Percentiles rank a stretch among this genome's conserved stretches.
These are phyloP conservation scores for Tupaia chinensis DNA, from an alignment of 2,113 vertebrate genomes.

Conservation along the genomic window DNA sequence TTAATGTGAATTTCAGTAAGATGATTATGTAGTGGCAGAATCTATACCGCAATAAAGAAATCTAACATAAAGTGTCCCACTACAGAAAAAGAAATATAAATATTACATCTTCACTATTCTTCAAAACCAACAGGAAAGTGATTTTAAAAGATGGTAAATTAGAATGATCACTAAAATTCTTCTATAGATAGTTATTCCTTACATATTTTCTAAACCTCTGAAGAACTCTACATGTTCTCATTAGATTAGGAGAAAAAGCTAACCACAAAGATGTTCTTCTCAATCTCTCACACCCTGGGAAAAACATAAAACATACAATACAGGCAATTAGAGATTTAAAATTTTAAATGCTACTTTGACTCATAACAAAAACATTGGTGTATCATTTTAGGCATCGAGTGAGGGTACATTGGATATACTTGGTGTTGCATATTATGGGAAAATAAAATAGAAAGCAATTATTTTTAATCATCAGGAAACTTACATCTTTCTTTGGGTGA, in stretches of 20 bases:
- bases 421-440: not conserved
- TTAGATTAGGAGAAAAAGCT: conserved; percentile 14
- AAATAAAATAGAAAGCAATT: not conserved
- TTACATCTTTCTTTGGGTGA: not conserved
- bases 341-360: not conserved
- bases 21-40: not conserved
- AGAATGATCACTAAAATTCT: conserved; percentile 41
- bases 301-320: not conserved
- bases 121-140: conserved; percentile 40
- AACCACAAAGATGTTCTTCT: not conserved
- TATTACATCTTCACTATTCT: conserved; percentile 1
- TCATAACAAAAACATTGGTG: not conserved
- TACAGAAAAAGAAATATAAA: not conserved
- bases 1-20: conserved; percentile 46
- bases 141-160: conserved; percentile 37
- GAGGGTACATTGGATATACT: not conserved
- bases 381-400: not conserved
- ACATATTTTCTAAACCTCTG: conserved; percentile 37
- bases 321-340: not conserved
- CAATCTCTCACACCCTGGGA: not conserved
- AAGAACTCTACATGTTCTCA: conserved; percentile 13
- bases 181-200: conserved; percentile 17
- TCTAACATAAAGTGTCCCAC: not conserved
- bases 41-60: not conserved
- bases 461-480: not conserved